Conservation (phyloP, 2,888 invertebrate genomes). For the Hedya salicella region DNA sequence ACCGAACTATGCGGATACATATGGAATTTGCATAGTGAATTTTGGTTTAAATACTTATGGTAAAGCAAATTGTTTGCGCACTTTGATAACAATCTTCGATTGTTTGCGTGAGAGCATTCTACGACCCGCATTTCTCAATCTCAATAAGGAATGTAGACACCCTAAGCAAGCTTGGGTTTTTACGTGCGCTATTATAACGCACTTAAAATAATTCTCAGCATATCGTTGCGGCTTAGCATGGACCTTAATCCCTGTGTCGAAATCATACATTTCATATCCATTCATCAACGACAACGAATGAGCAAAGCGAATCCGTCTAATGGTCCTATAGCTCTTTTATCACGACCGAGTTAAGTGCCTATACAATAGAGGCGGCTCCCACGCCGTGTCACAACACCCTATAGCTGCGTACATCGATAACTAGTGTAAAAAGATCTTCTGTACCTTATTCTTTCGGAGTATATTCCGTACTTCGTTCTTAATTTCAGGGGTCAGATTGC, state of each 20-base stretch:
- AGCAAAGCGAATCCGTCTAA: slow-evolving; percentile 82
- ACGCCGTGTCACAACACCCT: slow-evolving; percentile 83
- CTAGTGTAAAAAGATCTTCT: slow-evolving; percentile 57
- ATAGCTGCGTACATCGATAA: slow-evolving; percentile 52
- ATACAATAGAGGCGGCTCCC: slow-evolving; percentile 80
- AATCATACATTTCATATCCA: slow-evolving; percentile 78
- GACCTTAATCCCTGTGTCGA: slow-evolving; percentile 56
- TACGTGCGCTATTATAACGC: neutral
- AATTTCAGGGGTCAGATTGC: slow-evolving; percentile 53
- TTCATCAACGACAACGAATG: slow-evolving; percentile 79
- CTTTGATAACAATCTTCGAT: slow-evolving; percentile 36
- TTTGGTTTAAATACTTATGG: slow-evolving; percentile 50
- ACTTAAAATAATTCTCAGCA: slow-evolving; percentile 11
- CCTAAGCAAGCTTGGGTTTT: neutral
- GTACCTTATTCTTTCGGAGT: slow-evolving; percentile 42
- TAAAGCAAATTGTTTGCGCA: slow-evolving; percentile 21
- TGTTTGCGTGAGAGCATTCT: slow-evolving; percentile 28
- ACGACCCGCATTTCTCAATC: slow-evolving; percentile 1
- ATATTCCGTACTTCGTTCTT: slow-evolving; percentile 15
- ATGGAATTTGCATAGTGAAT: slow-evolving; percentile 61
- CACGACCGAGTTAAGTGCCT: slow-evolving; percentile 78
- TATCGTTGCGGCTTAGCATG: slow-evolving; percentile 13
- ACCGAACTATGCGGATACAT: slow-evolving; percentile 52
- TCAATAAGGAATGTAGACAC: slow-evolving; percentile 1
- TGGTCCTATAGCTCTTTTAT: slow-evolving; percentile 82